Base-by-base conservation (phyloP, 2,797 vertebrate species). In the Knipowitschia caucasica region DNA sequence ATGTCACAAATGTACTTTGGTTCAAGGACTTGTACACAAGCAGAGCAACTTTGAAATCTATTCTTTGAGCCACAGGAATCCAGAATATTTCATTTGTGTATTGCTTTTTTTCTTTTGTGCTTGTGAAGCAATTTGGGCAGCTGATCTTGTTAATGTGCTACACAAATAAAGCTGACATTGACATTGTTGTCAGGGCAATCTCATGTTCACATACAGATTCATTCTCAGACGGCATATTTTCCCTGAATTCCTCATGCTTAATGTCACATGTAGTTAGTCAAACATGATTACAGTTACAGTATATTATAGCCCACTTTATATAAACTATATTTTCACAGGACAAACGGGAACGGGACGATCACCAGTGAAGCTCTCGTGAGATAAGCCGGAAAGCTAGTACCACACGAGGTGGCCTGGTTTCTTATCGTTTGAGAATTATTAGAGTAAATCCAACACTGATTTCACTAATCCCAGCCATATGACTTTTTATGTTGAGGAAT, bases 361-460 rank as follows among this genome's bases (percentile, higher is more conserved):
- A 47, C 18, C 50, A 44, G 15, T 21, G 12, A 50, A 35, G 20
- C 33, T 25, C 20, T 18, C 15, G n/a, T 44, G 45, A 59, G 56
- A 62, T 77, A 56, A 69, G 50, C 59, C 43, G 34, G 3, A 1
- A 29, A 20, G 59, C 53, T 6, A 54, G 33, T 44, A 52, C 44
- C 20, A 71, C 55, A 73, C 57, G 53, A 57, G 35, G 36, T 46
- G 66, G 36, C 42, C 30, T 61, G 1, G 56, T 56, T 56, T 62
- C 50, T 69, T 42, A 59, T 69, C 56, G 60, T 45, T 55, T 49
- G 50, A 59, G 27, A 64, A 70, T 62, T 47, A 45, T 52, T 29
- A 21, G 21, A 57, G 21, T 58, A 70, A 56, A 3, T 56, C 50
- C 39, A 63, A 73, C 56, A 26, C 27, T 57, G 27, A 52, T 38